Evolutionary conservation across 2,113 vertebrate genomes (phyloP).

Genomic region (Hypocryptadius cinnamomeus): DNA sequence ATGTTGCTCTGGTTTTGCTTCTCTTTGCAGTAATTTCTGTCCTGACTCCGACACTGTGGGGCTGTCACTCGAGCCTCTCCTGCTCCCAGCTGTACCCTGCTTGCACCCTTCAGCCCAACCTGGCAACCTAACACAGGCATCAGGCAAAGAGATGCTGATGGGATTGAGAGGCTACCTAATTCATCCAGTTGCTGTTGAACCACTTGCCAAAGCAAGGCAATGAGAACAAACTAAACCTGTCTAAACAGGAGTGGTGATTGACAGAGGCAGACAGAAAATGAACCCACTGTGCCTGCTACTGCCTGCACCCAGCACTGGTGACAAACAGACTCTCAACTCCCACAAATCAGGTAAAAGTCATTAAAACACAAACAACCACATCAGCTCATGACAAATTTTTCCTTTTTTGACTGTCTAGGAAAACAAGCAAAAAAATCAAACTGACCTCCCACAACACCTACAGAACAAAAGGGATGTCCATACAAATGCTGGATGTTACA

Average conservation of each 20-base stretch:
- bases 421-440: background rate
- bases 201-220: background rate
- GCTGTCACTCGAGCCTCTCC: rapidly evolving
- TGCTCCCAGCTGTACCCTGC: background rate
- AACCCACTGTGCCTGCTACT: rapidly evolving
- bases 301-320: background rate
- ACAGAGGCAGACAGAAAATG: background rate
- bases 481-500: rapidly evolving
- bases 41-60: background rate
- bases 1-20: background rate
- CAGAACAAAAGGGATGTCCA: background rate
- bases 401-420: background rate
- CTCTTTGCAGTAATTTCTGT: background rate
- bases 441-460: background rate
- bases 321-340: background rate
- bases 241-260: background rate
- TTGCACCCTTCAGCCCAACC: background rate
- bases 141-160: background rate
- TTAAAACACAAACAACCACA: background rate
- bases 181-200: background rate
- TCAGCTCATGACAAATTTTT: background rate
- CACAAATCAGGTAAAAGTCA: background rate
- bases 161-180: background rate
- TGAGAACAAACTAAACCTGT: rapidly evolving
- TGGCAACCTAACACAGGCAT: background rate